A percentile compares a stretch with the other conserved stretches of the same genome.
Conservation (phyloP, 2,797 vertebrate genomes). For the Hybognathus amarus region DNA sequence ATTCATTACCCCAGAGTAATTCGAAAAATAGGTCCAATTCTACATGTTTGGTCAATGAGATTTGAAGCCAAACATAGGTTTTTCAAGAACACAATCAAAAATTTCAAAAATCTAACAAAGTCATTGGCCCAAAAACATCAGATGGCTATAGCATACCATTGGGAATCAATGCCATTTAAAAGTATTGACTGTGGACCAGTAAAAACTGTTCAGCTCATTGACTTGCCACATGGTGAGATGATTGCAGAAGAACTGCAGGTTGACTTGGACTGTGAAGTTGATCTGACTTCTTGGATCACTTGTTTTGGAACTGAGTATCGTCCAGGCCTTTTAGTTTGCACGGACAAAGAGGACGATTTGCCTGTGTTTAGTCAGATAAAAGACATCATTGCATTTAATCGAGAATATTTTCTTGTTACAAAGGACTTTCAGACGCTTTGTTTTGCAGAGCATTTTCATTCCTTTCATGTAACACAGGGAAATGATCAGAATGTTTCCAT, state of each 20-base stretch:
- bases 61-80: slow-evolving; percentile 44
- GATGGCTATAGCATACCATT: slow-evolving; percentile 11
- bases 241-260: slow-evolving; percentile 47
- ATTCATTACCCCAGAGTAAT: slow-evolving; percentile 13
- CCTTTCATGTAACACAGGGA: no score
- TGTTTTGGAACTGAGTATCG: background rate
- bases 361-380: no score
- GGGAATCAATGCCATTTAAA: slow-evolving; percentile 9
- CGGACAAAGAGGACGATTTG: no score
- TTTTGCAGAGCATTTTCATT: no score
- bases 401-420: no score
- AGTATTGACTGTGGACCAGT: slow-evolving; percentile 35
- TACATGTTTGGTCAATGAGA: slow-evolving; percentile 48
- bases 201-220: slow-evolving; percentile 45
- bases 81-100: slow-evolving; percentile 36
- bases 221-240: slow-evolving; percentile 45
- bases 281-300: background rate
- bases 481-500: no score
- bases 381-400: no score
- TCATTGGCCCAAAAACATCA: slow-evolving; percentile 47
- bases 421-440: no score
- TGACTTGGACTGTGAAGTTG: slow-evolving; percentile 27
- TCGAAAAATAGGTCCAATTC: slow-evolving; percentile 35
- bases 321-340: background rate
- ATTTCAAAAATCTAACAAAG: slow-evolving; percentile 47